Evolutionary conservation across 2,113 vertebrate genomes (phyloP).

Genomic region (Megatriorchis doriae): DNA sequence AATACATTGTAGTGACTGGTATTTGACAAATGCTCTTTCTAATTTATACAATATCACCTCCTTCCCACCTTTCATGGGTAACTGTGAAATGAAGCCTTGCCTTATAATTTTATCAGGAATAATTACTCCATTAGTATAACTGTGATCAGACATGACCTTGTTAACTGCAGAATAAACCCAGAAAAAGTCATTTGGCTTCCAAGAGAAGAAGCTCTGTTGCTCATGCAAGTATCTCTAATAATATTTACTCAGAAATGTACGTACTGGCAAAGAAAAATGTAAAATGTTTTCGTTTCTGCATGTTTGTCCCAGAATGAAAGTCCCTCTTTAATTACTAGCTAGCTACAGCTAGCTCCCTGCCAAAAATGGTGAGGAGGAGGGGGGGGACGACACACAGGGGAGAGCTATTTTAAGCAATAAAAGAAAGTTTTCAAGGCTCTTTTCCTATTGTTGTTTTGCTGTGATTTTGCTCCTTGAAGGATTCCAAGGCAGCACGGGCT

Average conservation of each 20-base stretch:
- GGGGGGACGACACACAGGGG: background rate
- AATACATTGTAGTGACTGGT: background rate
- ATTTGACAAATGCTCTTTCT: background rate
- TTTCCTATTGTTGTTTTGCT: background rate
- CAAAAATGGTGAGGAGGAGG: background rate
- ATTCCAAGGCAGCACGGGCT: background rate
- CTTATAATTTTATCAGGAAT: background rate
- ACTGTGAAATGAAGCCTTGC: background rate
- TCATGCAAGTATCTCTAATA: conserved; percentile 15
- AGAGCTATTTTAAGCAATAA: conserved; percentile 32
- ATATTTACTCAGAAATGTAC: conserved; percentile 47
- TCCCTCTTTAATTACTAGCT: conserved; percentile 15
- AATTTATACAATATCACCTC: background rate
- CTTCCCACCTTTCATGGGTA: background rate
- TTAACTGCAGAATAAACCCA: background rate
- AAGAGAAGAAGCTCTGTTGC: background rate
- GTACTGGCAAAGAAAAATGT: conserved; percentile 14
- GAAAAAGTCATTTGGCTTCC: background rate
- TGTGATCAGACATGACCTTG: background rate
- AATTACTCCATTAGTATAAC: background rate
- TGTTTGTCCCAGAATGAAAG: conserved; percentile 44
- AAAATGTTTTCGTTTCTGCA: conserved; percentile 21
- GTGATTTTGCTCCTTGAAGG: background rate
- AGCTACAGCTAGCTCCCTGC: background rate
- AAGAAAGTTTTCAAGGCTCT: background rate